Evolutionary conservation across 1,140 invertebrate species (phyloP).

Genomic region (Agraylea sexmaculata): DNA sequence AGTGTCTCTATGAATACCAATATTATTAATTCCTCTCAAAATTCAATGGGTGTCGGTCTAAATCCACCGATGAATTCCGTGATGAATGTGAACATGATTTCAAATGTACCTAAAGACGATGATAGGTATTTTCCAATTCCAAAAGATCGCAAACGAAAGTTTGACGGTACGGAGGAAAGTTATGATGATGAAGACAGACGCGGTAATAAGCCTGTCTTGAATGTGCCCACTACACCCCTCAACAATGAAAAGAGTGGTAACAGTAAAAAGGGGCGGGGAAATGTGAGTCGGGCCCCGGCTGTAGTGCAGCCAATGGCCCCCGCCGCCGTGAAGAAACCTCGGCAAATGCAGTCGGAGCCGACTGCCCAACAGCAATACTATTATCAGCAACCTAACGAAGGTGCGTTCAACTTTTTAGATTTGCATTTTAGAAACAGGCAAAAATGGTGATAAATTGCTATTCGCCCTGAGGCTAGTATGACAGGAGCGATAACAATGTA

Average conservation of each 20-base stretch:
- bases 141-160: conserved; percentile 56
- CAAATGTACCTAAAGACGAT: conserved; percentile 55
- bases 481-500: conserved; percentile 39
- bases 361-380: conserved; percentile 42
- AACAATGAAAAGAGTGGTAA: conserved; percentile 26
- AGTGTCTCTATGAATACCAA: conserved; percentile 10
- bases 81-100: too few species aligned
- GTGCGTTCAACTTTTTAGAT: conserved; percentile 43
- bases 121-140: conserved; percentile 61
- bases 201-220: conserved; percentile 37
- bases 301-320: conserved; percentile 30
- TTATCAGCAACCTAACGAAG: conserved; percentile 42
- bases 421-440: conserved; percentile 43
- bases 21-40: too few species aligned
- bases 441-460: conserved; percentile 43
- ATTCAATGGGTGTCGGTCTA: too few species aligned
- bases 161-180: conserved; percentile 52
- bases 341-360: conserved; percentile 32
- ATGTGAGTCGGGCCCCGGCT: conserved; percentile 25
- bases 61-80: too few species aligned
- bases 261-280: conserved; percentile 30
- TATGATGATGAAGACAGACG: conserved; percentile 46
- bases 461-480: conserved; percentile 44
- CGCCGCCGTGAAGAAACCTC: conserved; percentile 38
- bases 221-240: conserved; percentile 43